A percentile compares a stretch with the other conserved stretches of the same genome.
Evolutionary conservation across 2,113 vertebrate genomes (phyloP).

Genomic region (Melanostigma gelatinosum): DNA sequence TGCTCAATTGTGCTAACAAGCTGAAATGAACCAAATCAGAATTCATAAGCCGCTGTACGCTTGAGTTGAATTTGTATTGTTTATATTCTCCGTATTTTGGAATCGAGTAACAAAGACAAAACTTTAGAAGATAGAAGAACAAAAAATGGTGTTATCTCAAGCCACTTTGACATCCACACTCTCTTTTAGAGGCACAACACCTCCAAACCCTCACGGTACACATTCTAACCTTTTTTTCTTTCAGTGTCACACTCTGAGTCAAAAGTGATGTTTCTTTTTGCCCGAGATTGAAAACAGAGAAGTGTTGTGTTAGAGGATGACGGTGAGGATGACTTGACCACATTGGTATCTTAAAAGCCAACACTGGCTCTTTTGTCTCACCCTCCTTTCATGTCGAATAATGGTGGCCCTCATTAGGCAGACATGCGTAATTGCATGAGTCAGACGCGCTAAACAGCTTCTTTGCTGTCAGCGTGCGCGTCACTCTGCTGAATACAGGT

Average conservation of each 20-base stretch:
- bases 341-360: constrained; percentile 16
- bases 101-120: constrained; percentile 9
- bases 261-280: background rate
- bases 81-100: background rate
- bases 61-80: constrained; percentile 9
- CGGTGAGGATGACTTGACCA: constrained; percentile 45
- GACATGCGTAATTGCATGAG: constrained; percentile 67
- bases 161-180: background rate
- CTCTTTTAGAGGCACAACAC: background rate
- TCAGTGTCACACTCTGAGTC: background rate
- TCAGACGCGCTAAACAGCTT: constrained; percentile 53
- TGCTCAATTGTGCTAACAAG: constrained; percentile 11
- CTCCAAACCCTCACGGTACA: background rate
- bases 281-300: background rate
- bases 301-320: constrained; percentile 12
- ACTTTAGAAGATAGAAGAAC: background rate
- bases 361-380: constrained; percentile 44
- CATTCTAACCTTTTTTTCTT: background rate
- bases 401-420: constrained; percentile 68
- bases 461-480: constrained; percentile 43
- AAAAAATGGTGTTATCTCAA: background rate
- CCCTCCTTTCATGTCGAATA: constrained; percentile 42
- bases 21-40: constrained; percentile 14
- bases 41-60: constrained; percentile 19
- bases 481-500: constrained; percentile 50